A percentile compares a stretch with the other conserved stretches of the same genome.
Conservation (phyloP, 2,113 vertebrate genomes). For the Gopherus flavomarginatus region DNA sequence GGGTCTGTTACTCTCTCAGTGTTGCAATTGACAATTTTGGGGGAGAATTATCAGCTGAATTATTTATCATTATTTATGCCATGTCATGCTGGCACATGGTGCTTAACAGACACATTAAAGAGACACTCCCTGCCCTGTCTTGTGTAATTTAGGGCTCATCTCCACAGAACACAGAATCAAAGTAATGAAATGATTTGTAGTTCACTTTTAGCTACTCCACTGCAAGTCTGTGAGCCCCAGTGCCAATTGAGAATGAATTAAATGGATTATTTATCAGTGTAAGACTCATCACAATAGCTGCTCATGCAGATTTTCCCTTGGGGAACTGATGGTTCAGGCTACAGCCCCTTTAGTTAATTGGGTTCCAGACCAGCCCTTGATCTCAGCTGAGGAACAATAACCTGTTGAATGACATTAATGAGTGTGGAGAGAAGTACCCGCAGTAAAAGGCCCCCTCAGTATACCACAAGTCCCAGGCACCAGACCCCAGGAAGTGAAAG, state of each 20-base stretch:
- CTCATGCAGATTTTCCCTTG: not conserved
- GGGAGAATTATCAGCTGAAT: not conserved
- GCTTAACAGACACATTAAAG: not conserved
- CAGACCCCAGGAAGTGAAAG: not conserved
- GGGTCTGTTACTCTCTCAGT: not conserved
- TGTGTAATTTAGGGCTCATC: not conserved
- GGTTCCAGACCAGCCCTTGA: not conserved
- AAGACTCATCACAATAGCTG: not conserved
- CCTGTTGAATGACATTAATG: not conserved
- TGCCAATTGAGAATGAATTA: not conserved
- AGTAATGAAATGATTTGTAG: not conserved
- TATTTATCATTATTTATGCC: not conserved
- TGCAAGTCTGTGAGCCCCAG: not conserved
- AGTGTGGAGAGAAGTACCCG: not conserved
- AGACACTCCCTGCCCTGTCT: not conserved
- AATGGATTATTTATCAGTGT: not conserved
- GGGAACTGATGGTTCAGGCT: not conserved
- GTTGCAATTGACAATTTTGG: not conserved
- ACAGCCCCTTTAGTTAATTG: not conserved
- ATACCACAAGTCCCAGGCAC: not conserved
- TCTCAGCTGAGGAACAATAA: not conserved
- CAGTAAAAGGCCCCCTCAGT: not conserved
- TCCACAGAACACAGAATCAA: not conserved
- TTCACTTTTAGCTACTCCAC: not conserved
- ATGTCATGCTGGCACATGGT: not conserved